These are phyloP conservation scores for Synchiropus splendidus DNA, from an alignment of 2,113 vertebrate genomes.

Conservation along the genomic window DNA sequence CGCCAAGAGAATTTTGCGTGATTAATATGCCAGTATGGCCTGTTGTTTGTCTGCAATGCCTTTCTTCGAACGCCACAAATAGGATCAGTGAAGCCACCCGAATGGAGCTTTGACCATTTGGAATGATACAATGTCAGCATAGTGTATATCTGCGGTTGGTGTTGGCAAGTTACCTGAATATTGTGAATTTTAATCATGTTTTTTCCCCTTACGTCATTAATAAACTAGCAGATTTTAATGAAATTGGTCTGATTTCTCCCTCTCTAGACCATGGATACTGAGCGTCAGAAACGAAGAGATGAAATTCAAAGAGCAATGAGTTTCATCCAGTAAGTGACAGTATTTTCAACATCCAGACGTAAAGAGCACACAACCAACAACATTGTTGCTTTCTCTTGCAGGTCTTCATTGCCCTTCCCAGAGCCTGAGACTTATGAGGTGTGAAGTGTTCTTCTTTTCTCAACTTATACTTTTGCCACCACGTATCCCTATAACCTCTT, in stretches of 20 bases:
- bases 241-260: slow-evolving; percentile 1
- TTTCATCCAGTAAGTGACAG: slow-evolving; percentile 87
- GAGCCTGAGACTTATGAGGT: slow-evolving; percentile 95
- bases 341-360: neutral
- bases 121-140: too few relatives aligned
- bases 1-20: too few relatives aligned
- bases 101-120: too few relatives aligned
- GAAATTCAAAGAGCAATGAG: slow-evolving; percentile 95
- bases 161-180: neutral
- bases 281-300: slow-evolving; percentile 86
- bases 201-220: too few relatives aligned
- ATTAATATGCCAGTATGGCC: too few relatives aligned
- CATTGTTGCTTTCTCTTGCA: slow-evolving; percentile 31
- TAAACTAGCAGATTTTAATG: too few relatives aligned
- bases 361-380: neutral
- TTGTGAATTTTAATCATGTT: neutral
- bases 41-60: too few relatives aligned
- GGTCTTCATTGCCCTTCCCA: slow-evolving; percentile 88
- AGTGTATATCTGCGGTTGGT: too few relatives aligned
- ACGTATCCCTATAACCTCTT: neutral
- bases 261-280: slow-evolving; percentile 71
- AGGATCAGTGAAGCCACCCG: too few relatives aligned
- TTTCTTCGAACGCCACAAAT: too few relatives aligned
- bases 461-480: neutral
- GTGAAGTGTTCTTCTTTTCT: neutral